Evolutionary conservation across 2,888 invertebrate species (phyloP), one percentile per base, ranked within the genome.

Genomic region (Allacma fusca): DNA sequence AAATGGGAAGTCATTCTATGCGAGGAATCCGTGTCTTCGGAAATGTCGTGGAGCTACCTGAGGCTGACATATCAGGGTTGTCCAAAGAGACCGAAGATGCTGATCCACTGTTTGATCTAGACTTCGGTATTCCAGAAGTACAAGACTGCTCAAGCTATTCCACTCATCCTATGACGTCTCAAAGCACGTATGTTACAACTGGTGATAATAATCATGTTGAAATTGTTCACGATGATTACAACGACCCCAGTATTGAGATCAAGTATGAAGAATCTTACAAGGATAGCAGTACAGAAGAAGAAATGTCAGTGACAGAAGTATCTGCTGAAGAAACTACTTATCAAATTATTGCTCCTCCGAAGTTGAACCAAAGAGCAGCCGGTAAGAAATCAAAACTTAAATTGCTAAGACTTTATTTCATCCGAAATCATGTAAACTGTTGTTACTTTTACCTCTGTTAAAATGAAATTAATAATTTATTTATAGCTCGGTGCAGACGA

Each of bases 231-330:
- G 62, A 62, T 16, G 34, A 67, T 67, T 28, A 28, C n/a, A 28
- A 67, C 23, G 67, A 67, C n/a, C 67, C 67, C 13, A 67, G 19
- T 24, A 67, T 67, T 67, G 67, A 67, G 4, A 67, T 67, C 34
- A 67, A 67, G 34, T 67, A 67, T n/a, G 67, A 67, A 67, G 34
- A 34, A 28, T 5, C 7, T 29, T 34, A 2, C 21, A 5, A 62
- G 9, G 62, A 62, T 16, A 16, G n/a, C 19, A n/a, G n/a, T 50
- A 19, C n/a, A 9, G 50, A 50, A 13, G 5, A 4, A 34, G 34
- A 34, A 34, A 34, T 34, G 9, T 34, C 34, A 4, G 9, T 34
- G 4, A 34, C 9, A 34, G 34, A 34, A 34, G 5, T 9, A 34
- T 7, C 4, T 9, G 5, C 50, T 50, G 19, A 16, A 16, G 50